Conservation (phyloP, 1,140 invertebrate genomes). For the Zaprionus camerounensis region DNA sequence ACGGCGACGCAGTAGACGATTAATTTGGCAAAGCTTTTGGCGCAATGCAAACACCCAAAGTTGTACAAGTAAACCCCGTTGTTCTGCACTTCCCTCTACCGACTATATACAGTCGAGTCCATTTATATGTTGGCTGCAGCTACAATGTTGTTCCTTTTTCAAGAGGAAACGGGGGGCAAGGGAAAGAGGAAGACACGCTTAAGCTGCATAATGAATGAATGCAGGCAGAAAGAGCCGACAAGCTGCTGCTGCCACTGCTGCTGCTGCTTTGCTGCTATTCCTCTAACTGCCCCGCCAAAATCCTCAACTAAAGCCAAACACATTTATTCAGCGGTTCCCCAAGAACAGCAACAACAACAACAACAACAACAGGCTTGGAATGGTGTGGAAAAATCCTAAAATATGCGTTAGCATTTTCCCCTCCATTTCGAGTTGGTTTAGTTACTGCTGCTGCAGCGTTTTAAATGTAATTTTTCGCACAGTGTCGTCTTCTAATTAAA, state of each 20-base stretch:
- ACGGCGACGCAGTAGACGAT: conserved; percentile 56
- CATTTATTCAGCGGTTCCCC: conserved; percentile 77
- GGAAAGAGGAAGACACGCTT: conserved; percentile 36
- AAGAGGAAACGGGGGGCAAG: not conserved
- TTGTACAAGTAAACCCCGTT: conserved; percentile 26
- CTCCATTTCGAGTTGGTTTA: no score
- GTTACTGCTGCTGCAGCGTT: conserved; percentile 34
- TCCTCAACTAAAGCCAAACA: conserved; percentile 81
- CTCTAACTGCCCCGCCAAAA: conserved; percentile 69
- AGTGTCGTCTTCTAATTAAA: conserved; percentile 81
- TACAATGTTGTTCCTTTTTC: not conserved
- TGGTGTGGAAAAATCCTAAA: conserved; percentile 70
- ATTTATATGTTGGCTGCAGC: conserved; percentile 47
- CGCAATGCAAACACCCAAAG: conserved; percentile 64
- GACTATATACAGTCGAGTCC: conserved; percentile 23
- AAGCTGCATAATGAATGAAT: conserved; percentile 83
- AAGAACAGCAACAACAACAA: conserved; percentile 32
- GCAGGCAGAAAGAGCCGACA: conserved; percentile 51
- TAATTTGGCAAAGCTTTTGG: conserved; percentile 75
- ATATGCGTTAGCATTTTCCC: conserved; percentile 73
- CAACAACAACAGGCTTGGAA: conserved; percentile 13
- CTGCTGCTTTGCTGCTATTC: not conserved
- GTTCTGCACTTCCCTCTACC: not conserved
- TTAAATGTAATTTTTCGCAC: conserved; percentile 78
- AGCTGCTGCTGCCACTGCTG: conserved; percentile 4